Evolutionary conservation across 2,113 vertebrate species (phyloP), one percentile per base, ranked within the genome.

Genomic region (Reinhardtius hippoglossoides): DNA sequence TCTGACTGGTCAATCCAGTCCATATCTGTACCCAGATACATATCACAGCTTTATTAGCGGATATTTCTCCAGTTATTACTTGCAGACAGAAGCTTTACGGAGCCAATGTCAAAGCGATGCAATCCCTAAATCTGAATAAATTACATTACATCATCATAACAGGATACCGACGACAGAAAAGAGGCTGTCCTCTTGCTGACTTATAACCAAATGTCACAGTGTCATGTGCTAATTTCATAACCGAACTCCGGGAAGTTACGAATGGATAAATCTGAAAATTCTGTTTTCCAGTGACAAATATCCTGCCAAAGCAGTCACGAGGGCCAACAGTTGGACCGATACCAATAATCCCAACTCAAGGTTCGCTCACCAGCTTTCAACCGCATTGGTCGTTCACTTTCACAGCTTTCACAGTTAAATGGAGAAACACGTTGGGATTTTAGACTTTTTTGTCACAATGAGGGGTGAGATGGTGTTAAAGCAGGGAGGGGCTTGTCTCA

Each of bases 111-210:
- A 61, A 9, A 69, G 13, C 14, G 60, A 70, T 54, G 67, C 44
- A 37, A 44, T 54, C 35, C 60, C 13, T 27, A 23, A 64, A 74
- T 66, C 46, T 23, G 18, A 55, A 59, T 40, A 26, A 48, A 61
- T 71, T 56, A 57, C 40, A 52, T 83, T 67, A 71, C 18, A 44
- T 83, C 76, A 75, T 55, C 60, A n/a, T 44, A 31, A 31, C 31
- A 31, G 57, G 58, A 64, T 24, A 65, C 54, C 21, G 0, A 3
- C 14, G 3, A 56, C 64, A 62, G 46, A 67, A 60, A 27, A 66
- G 21, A 8, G 18, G n/a, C 37, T 52, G 27, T 52, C 15, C 21
- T 14, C 13, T 58, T 15, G 14, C 56, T 62, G 35, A 5, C 20
- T 44, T 21, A 20, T 40, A 20, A 59, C 31, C 44, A 46, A 59